Percentiles rank a stretch among this genome's conserved stretches.
Conservation (phyloP, 2,888 invertebrate genomes). For the Drosophila vallismaia region DNA sequence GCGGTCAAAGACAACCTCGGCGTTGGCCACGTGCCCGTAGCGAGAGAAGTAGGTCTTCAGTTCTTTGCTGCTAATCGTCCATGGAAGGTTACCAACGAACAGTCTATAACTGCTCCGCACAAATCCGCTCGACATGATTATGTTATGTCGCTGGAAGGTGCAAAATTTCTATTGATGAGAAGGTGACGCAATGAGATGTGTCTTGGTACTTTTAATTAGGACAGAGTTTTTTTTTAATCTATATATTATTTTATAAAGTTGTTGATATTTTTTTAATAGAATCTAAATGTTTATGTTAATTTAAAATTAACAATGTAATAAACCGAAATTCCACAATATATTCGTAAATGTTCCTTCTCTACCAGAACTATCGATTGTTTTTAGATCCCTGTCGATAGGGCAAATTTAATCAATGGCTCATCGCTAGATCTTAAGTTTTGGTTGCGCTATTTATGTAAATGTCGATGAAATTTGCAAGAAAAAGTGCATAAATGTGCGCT, state of each 20-base stretch:
- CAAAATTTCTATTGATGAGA: neutral
- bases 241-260: too few species aligned
- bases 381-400: constrained; percentile 8
- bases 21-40: constrained; percentile 89
- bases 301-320: too few species aligned
- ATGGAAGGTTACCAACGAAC: constrained; percentile 91
- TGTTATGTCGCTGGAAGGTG: neutral
- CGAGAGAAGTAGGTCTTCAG: constrained; percentile 90
- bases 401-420: constrained; percentile 21
- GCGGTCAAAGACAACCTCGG: constrained; percentile 89
- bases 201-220: neutral
- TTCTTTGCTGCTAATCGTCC: constrained; percentile 91
- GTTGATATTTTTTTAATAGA: too few species aligned
- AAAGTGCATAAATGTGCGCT: constrained; percentile 55
- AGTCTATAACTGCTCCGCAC: constrained; percentile 85
- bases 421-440: constrained; percentile 31
- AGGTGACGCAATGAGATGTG: neutral
- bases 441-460: constrained; percentile 65
- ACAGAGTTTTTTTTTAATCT: neutral
- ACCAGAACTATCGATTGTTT: neutral
- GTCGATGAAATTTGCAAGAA: constrained; percentile 58
- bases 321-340: too few species aligned
- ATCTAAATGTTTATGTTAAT: too few species aligned
- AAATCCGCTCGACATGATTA: constrained; percentile 66
- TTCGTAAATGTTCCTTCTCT: neutral